Conservation (phyloP, 2,888 invertebrate species). For the Troglohyphantes excavatus region DNA sequence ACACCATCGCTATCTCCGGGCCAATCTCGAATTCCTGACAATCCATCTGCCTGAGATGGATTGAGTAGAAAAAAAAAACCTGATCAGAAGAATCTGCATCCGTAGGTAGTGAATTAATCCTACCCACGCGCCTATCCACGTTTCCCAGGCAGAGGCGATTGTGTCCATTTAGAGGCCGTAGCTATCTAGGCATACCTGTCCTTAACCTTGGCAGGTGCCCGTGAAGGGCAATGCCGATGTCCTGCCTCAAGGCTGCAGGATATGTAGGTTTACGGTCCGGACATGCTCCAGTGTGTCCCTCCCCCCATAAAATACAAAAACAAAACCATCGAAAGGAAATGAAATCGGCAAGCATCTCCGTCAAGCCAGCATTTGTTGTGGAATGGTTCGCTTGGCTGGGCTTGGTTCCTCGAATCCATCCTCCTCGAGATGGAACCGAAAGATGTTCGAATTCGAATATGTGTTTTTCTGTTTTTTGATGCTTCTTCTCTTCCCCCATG, state of each 20-base stretch:
- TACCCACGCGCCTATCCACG: background rate
- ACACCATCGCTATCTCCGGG: too few relatives aligned
- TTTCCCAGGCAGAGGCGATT: background rate
- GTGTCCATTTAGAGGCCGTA: background rate
- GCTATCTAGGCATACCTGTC: slow-evolving; percentile 39
- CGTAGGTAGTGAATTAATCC: background rate
- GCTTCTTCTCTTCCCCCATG: background rate
- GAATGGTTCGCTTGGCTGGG: background rate
- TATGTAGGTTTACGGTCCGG: slow-evolving; percentile 73
- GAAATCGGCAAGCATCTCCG: background rate
- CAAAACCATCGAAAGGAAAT: background rate
- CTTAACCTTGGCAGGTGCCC: slow-evolving; percentile 74
- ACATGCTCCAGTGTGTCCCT: slow-evolving; percentile 1
- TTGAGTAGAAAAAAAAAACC: background rate
- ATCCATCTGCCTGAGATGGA: background rate
- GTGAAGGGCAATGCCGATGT: slow-evolving; percentile 65
- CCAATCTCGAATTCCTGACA: background rate
- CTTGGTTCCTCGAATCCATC: slow-evolving; percentile 1
- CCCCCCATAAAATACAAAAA: too few relatives aligned
- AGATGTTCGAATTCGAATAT: background rate
- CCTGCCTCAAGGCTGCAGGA: slow-evolving; percentile 69
- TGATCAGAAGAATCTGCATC: background rate
- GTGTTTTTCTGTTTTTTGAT: background rate
- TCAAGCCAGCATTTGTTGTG: background rate
- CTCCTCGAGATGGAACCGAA: background rate